Base-by-base conservation (phyloP, 2,797 vertebrate species). In the Paratrypauchen microcephalus region DNA sequence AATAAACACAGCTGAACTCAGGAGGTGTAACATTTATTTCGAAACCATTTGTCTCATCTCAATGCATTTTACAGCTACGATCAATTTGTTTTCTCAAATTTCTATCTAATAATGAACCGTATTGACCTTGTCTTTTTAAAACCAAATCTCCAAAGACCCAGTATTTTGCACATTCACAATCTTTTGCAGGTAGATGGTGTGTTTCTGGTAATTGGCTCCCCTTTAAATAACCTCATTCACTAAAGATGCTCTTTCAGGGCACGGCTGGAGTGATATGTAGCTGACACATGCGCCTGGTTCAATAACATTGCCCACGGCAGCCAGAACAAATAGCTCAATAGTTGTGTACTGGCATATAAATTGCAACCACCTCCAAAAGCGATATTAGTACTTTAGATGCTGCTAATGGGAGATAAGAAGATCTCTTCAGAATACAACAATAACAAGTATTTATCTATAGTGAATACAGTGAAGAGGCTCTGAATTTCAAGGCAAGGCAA, bases 181-280 rank as follows among this genome's bases (percentile, higher is more conserved):
- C 63, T 45, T 75, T 81, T 75, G 26, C 69, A 77, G 82, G 74
- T 91, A 77, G 59, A 76, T 77, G 65, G 50, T 66, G 41, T 11
- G 65, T 74, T 64, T 61, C 59, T 68, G 54, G 67, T 82, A 85
- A 90, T 82, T 83, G 72, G 73, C 71, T 83, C 47, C 71, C 72
- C 71, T 81, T 80, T 77, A 75, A 83, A 86, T 70, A 81, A 74
- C 76, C 77, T 65, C 73, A 69, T 79, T 66, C 73, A 70, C 78
- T 88, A 89, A 89, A 86, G 82, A 88, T 71, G 78, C 68, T 86
- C 76, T 85, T 76, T 74, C 66, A 36, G 86, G 86, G 79, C 85
- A 86, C 78, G 85, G 81, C 82, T 83, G 80, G 77, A 84, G 75
- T 80, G 73, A 76, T 83, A 85, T 87, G 76, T 73, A 69, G 79